Evolutionary conservation across 1,140 invertebrate genomes (phyloP).

Genomic region (Nebria ingens): DNA sequence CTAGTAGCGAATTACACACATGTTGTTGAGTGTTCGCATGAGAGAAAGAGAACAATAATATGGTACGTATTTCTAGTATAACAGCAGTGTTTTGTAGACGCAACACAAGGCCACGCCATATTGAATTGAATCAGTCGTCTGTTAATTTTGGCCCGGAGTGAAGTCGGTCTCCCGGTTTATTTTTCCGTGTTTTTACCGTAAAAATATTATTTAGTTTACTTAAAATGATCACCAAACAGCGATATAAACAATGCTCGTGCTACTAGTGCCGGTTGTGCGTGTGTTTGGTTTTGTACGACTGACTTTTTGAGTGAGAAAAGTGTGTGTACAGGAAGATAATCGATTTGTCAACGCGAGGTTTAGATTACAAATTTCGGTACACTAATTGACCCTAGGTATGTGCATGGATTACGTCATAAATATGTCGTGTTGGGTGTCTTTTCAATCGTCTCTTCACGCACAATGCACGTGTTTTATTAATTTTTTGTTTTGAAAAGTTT

Average conservation of each 20-base stretch:
- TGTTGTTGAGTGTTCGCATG: slow-evolving; percentile 13
- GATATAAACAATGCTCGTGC: slow-evolving; percentile 1
- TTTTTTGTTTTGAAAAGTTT: neutral
- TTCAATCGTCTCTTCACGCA: slow-evolving; percentile 19
- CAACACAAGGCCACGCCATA: slow-evolving; percentile 35
- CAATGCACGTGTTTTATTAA: slow-evolving; percentile 11
- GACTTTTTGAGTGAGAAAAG: slow-evolving; percentile 17
- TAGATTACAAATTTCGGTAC: slow-evolving; percentile 34
- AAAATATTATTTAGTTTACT: slow-evolving; percentile 14
- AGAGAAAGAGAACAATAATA: slow-evolving; percentile 16
- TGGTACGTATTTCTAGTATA: slow-evolving; percentile 19
- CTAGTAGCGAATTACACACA: slow-evolving; percentile 17
- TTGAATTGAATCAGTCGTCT: slow-evolving; percentile 36
- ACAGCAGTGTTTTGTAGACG: slow-evolving; percentile 25
- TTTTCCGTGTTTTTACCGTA: slow-evolving; percentile 21
- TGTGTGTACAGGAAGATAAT: slow-evolving; percentile 30
- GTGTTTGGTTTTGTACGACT: neutral
- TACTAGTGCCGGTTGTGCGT: neutral
- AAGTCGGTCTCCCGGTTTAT: slow-evolving; percentile 23
- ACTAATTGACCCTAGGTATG: slow-evolving; percentile 31
- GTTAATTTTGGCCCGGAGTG: slow-evolving; percentile 30
- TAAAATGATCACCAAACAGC: slow-evolving; percentile 3
- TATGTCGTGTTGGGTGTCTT: slow-evolving; percentile 26
- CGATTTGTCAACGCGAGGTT: slow-evolving; percentile 35
- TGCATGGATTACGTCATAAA: slow-evolving; percentile 19